Conservation (phyloP, 2,113 vertebrate genomes). For the Hyla sarda region DNA sequence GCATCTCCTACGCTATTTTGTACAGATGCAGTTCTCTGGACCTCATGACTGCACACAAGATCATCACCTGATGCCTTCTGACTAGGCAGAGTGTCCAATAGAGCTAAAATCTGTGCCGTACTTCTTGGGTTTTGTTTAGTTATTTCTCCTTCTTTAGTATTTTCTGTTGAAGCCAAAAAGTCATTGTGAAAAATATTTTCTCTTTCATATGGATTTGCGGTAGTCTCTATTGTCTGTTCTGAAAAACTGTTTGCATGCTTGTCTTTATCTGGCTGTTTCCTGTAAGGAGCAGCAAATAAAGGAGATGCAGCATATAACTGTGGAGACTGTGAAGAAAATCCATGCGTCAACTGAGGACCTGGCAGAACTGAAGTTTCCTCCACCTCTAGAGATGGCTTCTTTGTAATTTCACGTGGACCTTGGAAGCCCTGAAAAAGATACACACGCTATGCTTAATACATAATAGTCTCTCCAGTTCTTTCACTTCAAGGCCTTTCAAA, state of each 20-base stretch:
- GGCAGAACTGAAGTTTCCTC: conserved; percentile 45
- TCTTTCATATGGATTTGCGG: conserved; percentile 34
- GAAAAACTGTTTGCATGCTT: background rate
- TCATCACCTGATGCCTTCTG: background rate
- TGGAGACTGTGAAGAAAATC: conserved; percentile 57
- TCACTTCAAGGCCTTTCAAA: no score
- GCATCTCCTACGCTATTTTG: background rate
- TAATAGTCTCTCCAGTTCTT: background rate
- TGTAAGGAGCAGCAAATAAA: conserved; percentile 66
- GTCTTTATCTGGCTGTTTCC: conserved; percentile 50
- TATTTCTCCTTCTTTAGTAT: accelerated
- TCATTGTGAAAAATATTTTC: conserved; percentile 48
- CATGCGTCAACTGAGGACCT: conserved; percentile 22
- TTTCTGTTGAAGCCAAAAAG: background rate
- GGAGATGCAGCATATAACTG: conserved; percentile 62
- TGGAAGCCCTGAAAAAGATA: conserved; percentile 72
- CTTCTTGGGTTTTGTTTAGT: conserved; percentile 70
- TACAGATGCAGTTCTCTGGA: background rate
- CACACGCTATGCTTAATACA: background rate
- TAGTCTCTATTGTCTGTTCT: background rate
- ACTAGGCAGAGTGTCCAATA: conserved; percentile 67
- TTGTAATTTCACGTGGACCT: conserved; percentile 71
- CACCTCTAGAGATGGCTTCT: conserved; percentile 60
- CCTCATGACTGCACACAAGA: background rate
- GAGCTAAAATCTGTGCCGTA: conserved; percentile 75